phyloP scores from a whole-genome alignment of 1,140 invertebrate species.

The Eupeodes corollae region DNA sequence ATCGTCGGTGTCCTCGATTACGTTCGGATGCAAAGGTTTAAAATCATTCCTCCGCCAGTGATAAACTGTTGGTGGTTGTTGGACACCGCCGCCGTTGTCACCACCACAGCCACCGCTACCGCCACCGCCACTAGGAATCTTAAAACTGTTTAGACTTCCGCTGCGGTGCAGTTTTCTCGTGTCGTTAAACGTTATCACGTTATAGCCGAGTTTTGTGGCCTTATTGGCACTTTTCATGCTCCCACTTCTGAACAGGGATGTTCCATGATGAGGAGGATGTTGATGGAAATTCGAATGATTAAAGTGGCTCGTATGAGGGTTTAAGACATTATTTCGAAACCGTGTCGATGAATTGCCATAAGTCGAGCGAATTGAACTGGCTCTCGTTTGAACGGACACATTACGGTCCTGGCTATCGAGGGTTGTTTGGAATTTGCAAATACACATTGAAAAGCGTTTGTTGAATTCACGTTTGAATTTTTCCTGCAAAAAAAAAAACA shows the following conservation, averaged over 20 bases:
- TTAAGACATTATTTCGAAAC: conserved; percentile 27
- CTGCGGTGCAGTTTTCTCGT: too few species aligned
- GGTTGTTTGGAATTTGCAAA: conserved; percentile 27
- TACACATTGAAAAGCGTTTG: conserved; percentile 44
- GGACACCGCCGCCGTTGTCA: too few species aligned
- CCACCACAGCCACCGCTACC: not conserved
- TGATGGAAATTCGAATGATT: conserved; percentile 4
- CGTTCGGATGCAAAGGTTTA: conserved; percentile 27
- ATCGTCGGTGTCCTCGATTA: conserved; percentile 25
- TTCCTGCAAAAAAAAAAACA: conserved; percentile 45
- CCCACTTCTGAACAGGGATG: too few species aligned
- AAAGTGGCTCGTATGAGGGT: conserved; percentile 1
- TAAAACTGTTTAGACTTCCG: too few species aligned
- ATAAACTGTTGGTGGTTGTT: not conserved
- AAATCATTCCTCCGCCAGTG: conserved; percentile 28
- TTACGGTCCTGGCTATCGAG: conserved; percentile 26
- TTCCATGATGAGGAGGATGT: conserved; percentile 2
- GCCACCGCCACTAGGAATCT: not conserved
- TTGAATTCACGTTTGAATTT: conserved; percentile 62
- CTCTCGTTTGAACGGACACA: conserved; percentile 32
- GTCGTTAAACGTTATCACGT: too few species aligned
- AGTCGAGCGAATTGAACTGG: conserved; percentile 29
- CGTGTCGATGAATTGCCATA: conserved; percentile 32
- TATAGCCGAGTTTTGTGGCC: too few species aligned
- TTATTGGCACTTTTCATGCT: too few species aligned